Percentiles rank a stretch among this genome's conserved stretches.
Evolutionary conservation across 2,888 invertebrate species (phyloP).

Genomic region (Aleiodes testaceus): DNA sequence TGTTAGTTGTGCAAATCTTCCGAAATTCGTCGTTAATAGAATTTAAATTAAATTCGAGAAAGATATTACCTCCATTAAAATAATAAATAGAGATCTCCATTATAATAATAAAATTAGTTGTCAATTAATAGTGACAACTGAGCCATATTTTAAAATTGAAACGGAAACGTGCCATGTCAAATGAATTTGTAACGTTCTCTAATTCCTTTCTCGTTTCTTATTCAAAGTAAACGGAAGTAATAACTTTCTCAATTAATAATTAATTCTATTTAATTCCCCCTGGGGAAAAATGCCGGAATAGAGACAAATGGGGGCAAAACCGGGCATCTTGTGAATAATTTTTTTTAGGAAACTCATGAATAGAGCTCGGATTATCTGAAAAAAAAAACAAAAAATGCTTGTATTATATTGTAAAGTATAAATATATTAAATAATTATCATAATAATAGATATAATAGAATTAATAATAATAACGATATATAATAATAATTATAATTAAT

Average conservation of each 20-base stretch:
- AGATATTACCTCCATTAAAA: too few relatives aligned
- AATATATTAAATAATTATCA: neutral
- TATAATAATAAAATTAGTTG: too few relatives aligned
- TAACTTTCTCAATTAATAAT: too few relatives aligned
- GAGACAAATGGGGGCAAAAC: conserved; percentile 35
- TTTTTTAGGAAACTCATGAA: conserved; percentile 46
- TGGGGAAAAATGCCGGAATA: conserved; percentile 12
- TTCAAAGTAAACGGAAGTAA: too few relatives aligned
- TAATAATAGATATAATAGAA: too few relatives aligned
- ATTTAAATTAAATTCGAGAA: too few relatives aligned
- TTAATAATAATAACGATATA: too few relatives aligned
- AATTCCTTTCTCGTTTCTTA: neutral
- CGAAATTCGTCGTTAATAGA: too few relatives aligned
- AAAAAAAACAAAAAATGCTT: conserved; percentile 57
- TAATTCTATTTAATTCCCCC: neutral
- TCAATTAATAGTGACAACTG: too few relatives aligned
- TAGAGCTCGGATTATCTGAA: conserved; percentile 30
- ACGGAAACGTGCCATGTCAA: neutral
- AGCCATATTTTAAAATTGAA: too few relatives aligned
- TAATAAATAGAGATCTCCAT: too few relatives aligned
- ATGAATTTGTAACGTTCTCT: neutral
- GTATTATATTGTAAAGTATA: conserved; percentile 73
- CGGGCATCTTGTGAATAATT: conserved; percentile 47
- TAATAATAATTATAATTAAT: too few relatives aligned
- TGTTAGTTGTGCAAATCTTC: conserved; percentile 39